phyloP scores from a whole-genome alignment of 2,797 vertebrate genomes.

The Epinephelus coioides region DNA sequence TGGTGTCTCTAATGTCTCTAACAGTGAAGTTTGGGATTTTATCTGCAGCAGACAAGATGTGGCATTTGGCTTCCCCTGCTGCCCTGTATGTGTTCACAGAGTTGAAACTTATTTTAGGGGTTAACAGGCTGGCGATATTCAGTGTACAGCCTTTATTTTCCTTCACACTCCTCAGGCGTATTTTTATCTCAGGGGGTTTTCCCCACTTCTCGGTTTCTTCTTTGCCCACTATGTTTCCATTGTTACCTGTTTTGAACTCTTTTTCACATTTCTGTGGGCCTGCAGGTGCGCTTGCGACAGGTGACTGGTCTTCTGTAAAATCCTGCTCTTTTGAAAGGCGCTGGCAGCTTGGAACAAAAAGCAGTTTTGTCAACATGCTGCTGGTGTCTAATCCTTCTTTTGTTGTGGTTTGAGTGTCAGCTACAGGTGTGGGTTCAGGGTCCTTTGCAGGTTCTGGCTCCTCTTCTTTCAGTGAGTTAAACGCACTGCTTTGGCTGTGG shows the following conservation, averaged over 20 bases:
- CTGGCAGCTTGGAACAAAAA: constrained; percentile 94
- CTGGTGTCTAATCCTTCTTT: constrained; percentile 80
- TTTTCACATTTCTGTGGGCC: constrained; percentile 53
- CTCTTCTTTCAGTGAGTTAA: constrained; percentile 88
- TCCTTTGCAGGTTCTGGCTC: constrained; percentile 80
- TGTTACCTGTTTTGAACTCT: constrained; percentile 46
- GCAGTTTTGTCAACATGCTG: constrained; percentile 90
- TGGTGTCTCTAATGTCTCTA: constrained; percentile 92
- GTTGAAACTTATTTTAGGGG: constrained; percentile 89
- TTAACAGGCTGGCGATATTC: constrained; percentile 93
- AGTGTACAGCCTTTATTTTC: constrained; percentile 87
- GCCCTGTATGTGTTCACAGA: constrained; percentile 77
- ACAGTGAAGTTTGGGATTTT: constrained; percentile 94
- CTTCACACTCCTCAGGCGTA: constrained; percentile 90
- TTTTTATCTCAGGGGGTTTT: constrained; percentile 93
- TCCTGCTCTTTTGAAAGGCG: constrained; percentile 86
- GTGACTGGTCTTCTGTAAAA: constrained; percentile 67
- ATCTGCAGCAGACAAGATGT: constrained; percentile 81
- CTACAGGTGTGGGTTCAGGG: constrained; percentile 54
- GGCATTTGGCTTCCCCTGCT: constrained; percentile 82
- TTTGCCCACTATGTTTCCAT: constrained; percentile 31
- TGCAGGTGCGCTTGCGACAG: constrained; percentile 54
- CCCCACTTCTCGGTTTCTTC: constrained; percentile 63
- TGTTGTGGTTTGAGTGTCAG: constrained; percentile 66
- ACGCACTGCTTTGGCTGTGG: constrained; percentile 90